Base-by-base conservation (phyloP, 2,113 vertebrate species). In the Turnix velox region DNA sequence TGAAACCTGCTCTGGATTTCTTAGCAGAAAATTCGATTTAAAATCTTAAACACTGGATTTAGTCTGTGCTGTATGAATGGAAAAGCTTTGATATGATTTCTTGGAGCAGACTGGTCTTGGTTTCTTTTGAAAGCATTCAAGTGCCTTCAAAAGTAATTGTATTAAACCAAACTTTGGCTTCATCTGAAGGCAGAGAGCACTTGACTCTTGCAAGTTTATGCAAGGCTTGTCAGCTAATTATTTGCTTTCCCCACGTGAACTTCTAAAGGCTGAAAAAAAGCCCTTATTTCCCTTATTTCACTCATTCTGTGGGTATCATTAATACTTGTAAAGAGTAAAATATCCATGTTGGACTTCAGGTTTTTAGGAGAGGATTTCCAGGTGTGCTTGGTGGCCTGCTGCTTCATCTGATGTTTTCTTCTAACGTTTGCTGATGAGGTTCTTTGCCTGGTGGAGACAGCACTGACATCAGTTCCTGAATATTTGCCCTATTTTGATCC, bases 91-190 rank as follows among this genome's bases (percentile, higher is more conserved):
- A 31, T 87, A 39, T 2, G 10, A 78, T 85, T 87, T 90, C 42
- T 82, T 84, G 86, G 51, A 90, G 69, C 66, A 93, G 25, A 43
- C 28, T 45, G 10, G 22, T 33, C 39, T 81, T 74, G 61, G 82
- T 67, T 58, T 82, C 33, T 45, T 25, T 87, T 52, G 69, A 92
- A 96, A 94, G 82, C 61, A 66, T 71, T 84, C 66, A 87, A 78
- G 37, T 43, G 18, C n/a, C n/a, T 84, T 87, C 74, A 67, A 69
- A 69, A 73, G 77, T 55, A 80, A 52, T 58, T 68, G 18, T 84
- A 52, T 77, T 90, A 58, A 93, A 67, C 61, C 19, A 13, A 62
- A 33, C 39, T 84, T 84, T 52, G 46, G 55, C 61, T 91, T 37
- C 45, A 69, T 45, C 42, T 78, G 82, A 75, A 84, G 55, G 71